Evolutionary conservation across 2,888 invertebrate species (phyloP).

Genomic region (Crepidodera aurea): DNA sequence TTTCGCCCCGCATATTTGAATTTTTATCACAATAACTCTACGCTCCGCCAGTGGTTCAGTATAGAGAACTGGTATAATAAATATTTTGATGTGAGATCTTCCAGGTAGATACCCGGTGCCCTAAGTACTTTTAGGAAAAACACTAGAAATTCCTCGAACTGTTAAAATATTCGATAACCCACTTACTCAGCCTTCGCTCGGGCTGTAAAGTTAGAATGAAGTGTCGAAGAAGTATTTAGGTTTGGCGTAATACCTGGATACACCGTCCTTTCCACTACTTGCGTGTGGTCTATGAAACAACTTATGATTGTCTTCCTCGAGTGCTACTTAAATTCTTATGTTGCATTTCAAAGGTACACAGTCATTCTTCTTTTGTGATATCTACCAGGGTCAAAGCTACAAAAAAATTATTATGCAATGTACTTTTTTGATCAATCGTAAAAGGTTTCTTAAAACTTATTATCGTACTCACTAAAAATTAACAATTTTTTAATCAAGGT

Average conservation of each 20-base stretch:
- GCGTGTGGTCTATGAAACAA: conserved; percentile 31
- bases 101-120: conserved; percentile 10
- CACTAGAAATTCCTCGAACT: conserved; percentile 42
- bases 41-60: too few species aligned
- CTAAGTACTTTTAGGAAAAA: conserved; percentile 38
- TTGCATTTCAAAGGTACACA: not conserved
- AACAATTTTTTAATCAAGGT: too few species aligned
- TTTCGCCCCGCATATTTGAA: too few species aligned
- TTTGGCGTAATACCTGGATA: conserved; percentile 21
- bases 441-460: too few species aligned
- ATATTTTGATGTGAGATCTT: conserved; percentile 12
- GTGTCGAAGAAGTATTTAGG: conserved; percentile 7
- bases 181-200: conserved; percentile 13
- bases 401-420: conserved; percentile 6
- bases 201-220: not conserved
- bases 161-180: conserved; percentile 28
- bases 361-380: conserved; percentile 7
- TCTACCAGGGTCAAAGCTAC: conserved; percentile 1
- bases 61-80: not conserved
- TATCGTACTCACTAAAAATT: too few species aligned
- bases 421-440: too few species aligned
- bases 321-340: conserved; percentile 19
- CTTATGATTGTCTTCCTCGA: conserved; percentile 22
- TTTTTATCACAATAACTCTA: too few species aligned
- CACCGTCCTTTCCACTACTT: conserved; percentile 4